Evolutionary conservation across 2,888 invertebrate species (phyloP).

Genomic region (Cephalotes varians): DNA sequence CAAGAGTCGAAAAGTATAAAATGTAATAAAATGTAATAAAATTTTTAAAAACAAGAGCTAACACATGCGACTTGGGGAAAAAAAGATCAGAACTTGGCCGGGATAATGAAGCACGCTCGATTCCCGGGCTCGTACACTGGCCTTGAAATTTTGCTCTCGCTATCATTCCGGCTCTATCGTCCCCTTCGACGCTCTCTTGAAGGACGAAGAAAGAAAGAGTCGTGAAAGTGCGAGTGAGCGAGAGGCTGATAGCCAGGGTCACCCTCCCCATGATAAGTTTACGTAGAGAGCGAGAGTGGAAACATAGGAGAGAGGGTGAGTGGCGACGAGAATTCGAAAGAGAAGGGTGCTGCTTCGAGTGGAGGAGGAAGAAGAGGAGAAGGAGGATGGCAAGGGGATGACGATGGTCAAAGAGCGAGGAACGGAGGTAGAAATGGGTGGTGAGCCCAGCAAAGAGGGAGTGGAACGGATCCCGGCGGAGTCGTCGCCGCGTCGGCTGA

Average conservation of each 20-base stretch:
- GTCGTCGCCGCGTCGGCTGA: slow-evolving; percentile 56
- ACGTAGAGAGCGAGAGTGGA: slow-evolving; percentile 73
- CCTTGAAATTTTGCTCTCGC: slow-evolving; percentile 78
- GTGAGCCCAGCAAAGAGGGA: slow-evolving; percentile 8
- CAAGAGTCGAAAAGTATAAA: not conserved
- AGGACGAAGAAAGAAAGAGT: slow-evolving; percentile 32
- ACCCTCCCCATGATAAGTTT: slow-evolving; percentile 73
- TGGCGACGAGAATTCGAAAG: slow-evolving; percentile 33
- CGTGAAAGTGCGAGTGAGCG: slow-evolving; percentile 24
- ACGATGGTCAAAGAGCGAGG: slow-evolving; percentile 40
- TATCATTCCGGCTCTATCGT: slow-evolving; percentile 58
- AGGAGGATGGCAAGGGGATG: slow-evolving; percentile 45
- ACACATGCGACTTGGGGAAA: not conserved
- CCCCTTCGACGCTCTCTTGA: slow-evolving; percentile 37
- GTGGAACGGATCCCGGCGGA: slow-evolving; percentile 56
- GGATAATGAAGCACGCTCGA: slow-evolving; percentile 45
- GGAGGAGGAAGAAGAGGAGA: slow-evolving; percentile 47
- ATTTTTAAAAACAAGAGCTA: not conserved
- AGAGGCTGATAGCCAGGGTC: slow-evolving; percentile 41
- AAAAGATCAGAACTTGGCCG: slow-evolving; percentile 20
- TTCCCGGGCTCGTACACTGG: slow-evolving; percentile 68
- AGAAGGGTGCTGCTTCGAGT: slow-evolving; percentile 44
- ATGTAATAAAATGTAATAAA: not conserved
- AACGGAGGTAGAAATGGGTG: slow-evolving; percentile 18
- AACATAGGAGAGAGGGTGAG: slow-evolving; percentile 31